Evolutionary conservation across 2,113 vertebrate species (phyloP).

Genomic region (Cynopterus brachyotis): DNA sequence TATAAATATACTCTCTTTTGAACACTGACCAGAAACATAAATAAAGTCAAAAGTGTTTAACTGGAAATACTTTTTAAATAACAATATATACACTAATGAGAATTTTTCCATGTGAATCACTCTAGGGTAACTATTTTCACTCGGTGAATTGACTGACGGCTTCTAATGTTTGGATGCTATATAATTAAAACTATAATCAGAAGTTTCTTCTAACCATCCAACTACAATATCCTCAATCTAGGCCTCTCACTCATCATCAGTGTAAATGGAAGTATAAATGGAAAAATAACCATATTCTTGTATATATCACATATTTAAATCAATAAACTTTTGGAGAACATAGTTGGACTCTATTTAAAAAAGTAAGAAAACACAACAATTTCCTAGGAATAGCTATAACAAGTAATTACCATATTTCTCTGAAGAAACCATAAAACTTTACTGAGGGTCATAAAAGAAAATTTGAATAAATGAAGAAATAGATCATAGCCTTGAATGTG

Average conservation of each 20-base stretch:
- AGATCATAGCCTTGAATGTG: neutral
- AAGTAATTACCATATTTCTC: slow-evolving; percentile 30
- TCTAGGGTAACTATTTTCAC: neutral
- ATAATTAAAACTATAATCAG: neutral
- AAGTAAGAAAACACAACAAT: neutral
- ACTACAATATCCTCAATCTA: neutral
- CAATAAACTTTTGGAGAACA: neutral
- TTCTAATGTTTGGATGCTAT: neutral
- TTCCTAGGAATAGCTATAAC: slow-evolving; percentile 11
- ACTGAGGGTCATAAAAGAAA: slow-evolving; percentile 45
- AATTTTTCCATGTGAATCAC: neutral
- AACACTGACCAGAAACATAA: slow-evolving; percentile 31
- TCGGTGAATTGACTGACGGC: neutral
- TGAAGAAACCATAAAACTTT: slow-evolving; percentile 64
- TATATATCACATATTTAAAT: neutral
- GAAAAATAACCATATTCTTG: neutral
- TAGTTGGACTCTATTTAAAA: neutral
- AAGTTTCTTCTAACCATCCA: neutral
- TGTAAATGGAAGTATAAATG: neutral
- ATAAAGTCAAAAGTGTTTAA: slow-evolving; percentile 31
- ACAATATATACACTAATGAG: slow-evolving; percentile 44
- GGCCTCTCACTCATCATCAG: neutral
- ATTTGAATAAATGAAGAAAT: slow-evolving; percentile 50
- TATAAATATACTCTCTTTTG: slow-evolving; percentile 27
- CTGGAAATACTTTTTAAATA: slow-evolving; percentile 45